Base-by-base conservation (phyloP, 2,797 vertebrate genomes). In the Pseudomugil gertrudae region DNA sequence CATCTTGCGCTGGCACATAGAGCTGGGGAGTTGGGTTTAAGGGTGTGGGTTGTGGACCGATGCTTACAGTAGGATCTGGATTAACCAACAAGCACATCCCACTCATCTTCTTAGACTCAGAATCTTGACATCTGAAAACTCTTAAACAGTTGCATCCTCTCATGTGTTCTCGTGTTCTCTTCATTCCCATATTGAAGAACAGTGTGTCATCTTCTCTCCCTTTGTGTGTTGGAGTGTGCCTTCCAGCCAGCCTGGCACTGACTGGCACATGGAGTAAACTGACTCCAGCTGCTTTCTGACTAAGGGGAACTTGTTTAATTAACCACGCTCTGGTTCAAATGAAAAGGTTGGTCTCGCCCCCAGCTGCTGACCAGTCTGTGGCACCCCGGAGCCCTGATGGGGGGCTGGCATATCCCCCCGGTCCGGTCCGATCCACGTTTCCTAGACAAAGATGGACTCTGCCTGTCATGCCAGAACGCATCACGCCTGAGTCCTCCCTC, bases 391-490 rank as follows among this genome's bases (percentile, higher is more conserved):
- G 83, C 79, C 65, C 70, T 53, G 50, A 72, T 7, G 72, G 84
- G n/a, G 61, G 78, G 79, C 82, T 85, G 85, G 86, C 89, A 77
- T 63, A 83, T 87, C 83, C 88, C 72, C 81, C 86, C 60, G 86
- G 91, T 89, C 86, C 87, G 84, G 87, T 90, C 87, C 88, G 81
- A 89, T 87, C 91, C 87, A 81, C 61, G 64, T 89, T 87, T 85
- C 78, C 67, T 69, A 91, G 87, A 90, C 90, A 92, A 93, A 92
- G 90, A 91, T 90, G 91, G 92, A 91, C 88, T 90, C 81, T 80
- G 85, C 87, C 90, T 92, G 87, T 91, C 90, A 90, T 91, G 92
- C 90, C 89, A 90, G 88, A 86, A 93, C 91, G 89, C 92, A 94
- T 94, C 90, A 93, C 79, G 88, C 81, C 83, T 91, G 85, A 93